These are phyloP conservation scores for Propithecus coquereli DNA, from an alignment of 2,113 vertebrate genomes.

Conservation along the genomic window DNA sequence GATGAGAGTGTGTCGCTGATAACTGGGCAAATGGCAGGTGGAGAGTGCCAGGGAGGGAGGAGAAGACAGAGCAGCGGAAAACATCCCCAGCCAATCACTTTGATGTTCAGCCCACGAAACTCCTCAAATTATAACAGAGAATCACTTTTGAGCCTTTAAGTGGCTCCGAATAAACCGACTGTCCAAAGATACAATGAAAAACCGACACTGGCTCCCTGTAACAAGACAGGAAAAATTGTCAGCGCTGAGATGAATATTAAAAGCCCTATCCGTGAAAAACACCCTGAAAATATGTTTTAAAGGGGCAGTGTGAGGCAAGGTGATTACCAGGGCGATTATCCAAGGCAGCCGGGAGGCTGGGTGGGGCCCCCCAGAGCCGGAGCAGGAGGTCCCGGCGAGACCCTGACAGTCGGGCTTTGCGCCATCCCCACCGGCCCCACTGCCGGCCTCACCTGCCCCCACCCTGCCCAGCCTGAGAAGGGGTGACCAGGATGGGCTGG, in stretches of 20 bases:
- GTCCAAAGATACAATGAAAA: constrained; percentile 69
- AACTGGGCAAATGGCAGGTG: not conserved
- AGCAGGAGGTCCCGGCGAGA: not conserved
- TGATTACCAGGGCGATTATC: not conserved
- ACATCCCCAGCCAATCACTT: constrained; percentile 65
- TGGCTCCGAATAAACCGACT: constrained; percentile 74
- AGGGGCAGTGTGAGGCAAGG: not conserved
- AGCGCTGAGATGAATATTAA: constrained; percentile 64
- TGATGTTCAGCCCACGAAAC: constrained; percentile 78
- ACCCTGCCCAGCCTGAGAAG: not conserved
- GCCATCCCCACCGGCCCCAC: not conserved
- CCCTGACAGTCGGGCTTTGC: not conserved
- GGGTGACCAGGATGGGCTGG: not conserved
- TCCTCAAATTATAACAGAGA: constrained; percentile 79
- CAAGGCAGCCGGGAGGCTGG: not conserved
- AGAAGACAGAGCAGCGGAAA: not conserved
- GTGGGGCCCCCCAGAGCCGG: not conserved
- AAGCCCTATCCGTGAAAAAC: constrained; percentile 23
- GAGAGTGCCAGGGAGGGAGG: accelerated
- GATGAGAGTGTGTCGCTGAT: not conserved
- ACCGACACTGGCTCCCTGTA: constrained; percentile 17
- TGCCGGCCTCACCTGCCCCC: too few species aligned
- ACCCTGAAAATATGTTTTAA: constrained; percentile 26
- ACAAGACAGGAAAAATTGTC: constrained; percentile 71
- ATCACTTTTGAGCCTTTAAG: constrained; percentile 77